phyloP scores from a whole-genome alignment of 2,797 vertebrate species.

The Sylvia borin region DNA sequence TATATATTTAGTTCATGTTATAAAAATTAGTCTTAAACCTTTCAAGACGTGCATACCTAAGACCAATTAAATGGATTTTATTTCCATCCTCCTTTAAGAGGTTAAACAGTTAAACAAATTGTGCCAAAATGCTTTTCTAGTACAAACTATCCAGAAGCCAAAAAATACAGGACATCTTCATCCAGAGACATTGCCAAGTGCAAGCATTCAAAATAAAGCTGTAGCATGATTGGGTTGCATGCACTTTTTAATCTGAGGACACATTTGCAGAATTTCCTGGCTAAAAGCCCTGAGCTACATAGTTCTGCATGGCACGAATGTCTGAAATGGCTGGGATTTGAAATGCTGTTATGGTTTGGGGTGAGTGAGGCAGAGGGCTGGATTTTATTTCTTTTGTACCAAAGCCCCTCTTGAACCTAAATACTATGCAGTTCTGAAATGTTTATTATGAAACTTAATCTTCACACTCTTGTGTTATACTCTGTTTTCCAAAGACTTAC shows the following conservation, averaged over 20 bases:
- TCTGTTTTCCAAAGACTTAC: not conserved
- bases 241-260: slow-evolving; percentile 18
- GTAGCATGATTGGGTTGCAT: not conserved
- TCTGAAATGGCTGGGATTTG: not conserved
- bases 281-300: not conserved
- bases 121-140: slow-evolving; percentile 34
- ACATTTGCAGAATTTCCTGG: slow-evolving; percentile 49
- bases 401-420: not conserved
- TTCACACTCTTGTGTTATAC: not conserved
- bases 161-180: slow-evolving; percentile 47
- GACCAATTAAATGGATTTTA: not conserved
- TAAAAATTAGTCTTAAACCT: not conserved
- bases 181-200: not conserved
- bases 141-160: slow-evolving; percentile 27
- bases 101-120: slow-evolving; percentile 18
- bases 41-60: not conserved
- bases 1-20: not conserved
- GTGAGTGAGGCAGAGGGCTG: not conserved
- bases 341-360: not conserved
- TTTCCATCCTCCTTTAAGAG: not conserved
- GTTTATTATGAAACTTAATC: not conserved
- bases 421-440: not conserved
- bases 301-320: not conserved
- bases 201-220: slow-evolving; percentile 23
- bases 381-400: not conserved